Conservation (phyloP, 2,888 invertebrate genomes). For the Saturnia japonica region DNA sequence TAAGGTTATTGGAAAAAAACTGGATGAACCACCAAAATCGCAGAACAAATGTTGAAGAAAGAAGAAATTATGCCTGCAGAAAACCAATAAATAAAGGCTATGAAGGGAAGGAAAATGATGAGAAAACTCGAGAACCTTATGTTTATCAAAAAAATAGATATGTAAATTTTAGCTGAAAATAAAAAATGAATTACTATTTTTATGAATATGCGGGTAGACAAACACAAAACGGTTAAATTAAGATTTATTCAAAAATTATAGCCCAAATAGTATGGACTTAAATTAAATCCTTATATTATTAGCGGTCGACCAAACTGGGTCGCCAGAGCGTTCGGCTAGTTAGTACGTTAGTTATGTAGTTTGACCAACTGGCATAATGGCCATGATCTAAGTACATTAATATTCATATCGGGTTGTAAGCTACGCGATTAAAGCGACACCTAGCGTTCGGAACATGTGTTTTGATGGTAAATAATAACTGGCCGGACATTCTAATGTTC, state of each 20-base stretch:
- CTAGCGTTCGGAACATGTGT: slow-evolving; percentile 32
- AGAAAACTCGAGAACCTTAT: too few species aligned
- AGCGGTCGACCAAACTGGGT: slow-evolving; percentile 31
- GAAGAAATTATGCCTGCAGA: not conserved
- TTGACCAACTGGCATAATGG: slow-evolving; percentile 39
- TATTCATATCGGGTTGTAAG: slow-evolving; percentile 57
- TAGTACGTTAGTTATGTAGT: slow-evolving; percentile 42
- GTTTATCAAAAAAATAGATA: too few species aligned
- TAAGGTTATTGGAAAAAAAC: too few species aligned
- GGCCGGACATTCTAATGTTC: not conserved
- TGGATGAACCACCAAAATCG: too few species aligned
- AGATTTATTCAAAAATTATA: not conserved
- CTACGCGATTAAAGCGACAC: slow-evolving; percentile 54
- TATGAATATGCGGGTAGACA: not conserved
- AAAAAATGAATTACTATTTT: not conserved
- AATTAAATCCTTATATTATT: slow-evolving; percentile 15
- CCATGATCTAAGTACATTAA: slow-evolving; percentile 50
- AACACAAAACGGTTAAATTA: not conserved
- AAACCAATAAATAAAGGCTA: too few species aligned
- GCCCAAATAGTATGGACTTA: slow-evolving; percentile 3
- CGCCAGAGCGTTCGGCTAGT: slow-evolving; percentile 26
- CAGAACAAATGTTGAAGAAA: too few species aligned
- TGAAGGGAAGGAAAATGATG: too few species aligned
- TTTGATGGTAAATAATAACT: slow-evolving; percentile 21
- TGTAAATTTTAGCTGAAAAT: too few species aligned